Evolutionary conservation across 2,888 invertebrate genomes (phyloP), one percentile per base, ranked within the genome.

Genomic region (Plagodis dolabraria): DNA sequence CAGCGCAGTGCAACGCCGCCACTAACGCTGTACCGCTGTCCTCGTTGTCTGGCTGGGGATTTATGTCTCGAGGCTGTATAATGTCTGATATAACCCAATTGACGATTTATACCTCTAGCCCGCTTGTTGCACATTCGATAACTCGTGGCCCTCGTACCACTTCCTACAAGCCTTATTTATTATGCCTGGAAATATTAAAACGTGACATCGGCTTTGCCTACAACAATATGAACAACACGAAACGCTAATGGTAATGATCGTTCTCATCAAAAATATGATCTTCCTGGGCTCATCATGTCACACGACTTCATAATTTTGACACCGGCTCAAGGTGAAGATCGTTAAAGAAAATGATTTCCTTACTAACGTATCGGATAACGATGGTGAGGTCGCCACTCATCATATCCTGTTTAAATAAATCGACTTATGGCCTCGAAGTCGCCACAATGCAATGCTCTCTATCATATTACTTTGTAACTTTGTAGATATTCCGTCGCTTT

Each of bases 321-420:
- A 69, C 64, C 42, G 65, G 60, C 63, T 53, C 78, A 82, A 83
- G 80, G 79, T 74, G 69, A 77, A 72, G 71, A 70, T 78, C 71
- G 79, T 85, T 82, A 79, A 70, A 76, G 70, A 82, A 83, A 83
- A 85, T 82, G 67, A 80, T 88, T 87, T 63, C 86, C 86, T 83
- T 76, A 69, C 77, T 76, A 74, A 83, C 74, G 70, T 78, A 80
- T 85, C 74, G 74, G 80, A 79, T 85, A 82, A 82, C 75, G 72
- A 73, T 72, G 66, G 69, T 80, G 79, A 89, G 87, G 81, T 74
- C 77, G 75, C 74, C 73, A 73, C 70, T 80, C 76, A 79, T 80
- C 77, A 82, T 76, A 86, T 87, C 86, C 85, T 86, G 83, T 80
- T 81, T 54, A 53, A 57, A 58, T 58, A 61, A 79, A 76, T 80